Percentiles rank a stretch among this genome's conserved stretches.
These are phyloP conservation scores for Pagrus major DNA, from an alignment of 2,113 vertebrate genomes.

Conservation along the genomic window DNA sequence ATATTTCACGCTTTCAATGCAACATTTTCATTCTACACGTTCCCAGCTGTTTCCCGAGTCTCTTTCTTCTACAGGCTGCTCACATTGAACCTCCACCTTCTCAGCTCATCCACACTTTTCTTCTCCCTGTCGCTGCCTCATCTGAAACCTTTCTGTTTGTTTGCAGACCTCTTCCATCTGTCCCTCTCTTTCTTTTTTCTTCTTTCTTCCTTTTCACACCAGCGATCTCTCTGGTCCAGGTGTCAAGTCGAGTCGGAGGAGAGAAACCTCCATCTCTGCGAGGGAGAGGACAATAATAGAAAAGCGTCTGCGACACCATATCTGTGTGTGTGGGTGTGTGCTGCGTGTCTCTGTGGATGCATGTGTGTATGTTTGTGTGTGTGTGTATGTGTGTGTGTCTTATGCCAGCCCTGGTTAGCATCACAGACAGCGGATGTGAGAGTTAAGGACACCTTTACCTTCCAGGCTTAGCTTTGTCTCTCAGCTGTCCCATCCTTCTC, in stretches of 20 bases:
- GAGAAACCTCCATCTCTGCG: slow-evolving; percentile 17
- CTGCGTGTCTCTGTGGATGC: slow-evolving; percentile 4
- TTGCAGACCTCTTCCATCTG: not conserved
- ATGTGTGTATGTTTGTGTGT: slow-evolving; percentile 26
- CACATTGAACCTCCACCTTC: not conserved
- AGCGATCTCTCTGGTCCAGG: slow-evolving; percentile 37
- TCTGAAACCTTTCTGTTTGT: slow-evolving; percentile 10
- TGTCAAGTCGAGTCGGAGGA: slow-evolving; percentile 48
- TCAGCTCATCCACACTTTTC: slow-evolving; percentile 8
- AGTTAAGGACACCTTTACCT: slow-evolving; percentile 83
- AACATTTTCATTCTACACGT: not conserved
- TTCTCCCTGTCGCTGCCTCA: not conserved
- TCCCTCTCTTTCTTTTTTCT: not conserved
- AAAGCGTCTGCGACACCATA: slow-evolving; percentile 57
- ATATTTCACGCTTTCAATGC: not conserved
- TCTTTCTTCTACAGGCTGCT: slow-evolving; percentile 1
- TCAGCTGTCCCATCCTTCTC: slow-evolving; percentile 56
- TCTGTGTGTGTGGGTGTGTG: slow-evolving; percentile 41
- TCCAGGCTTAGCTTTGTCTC: slow-evolving; percentile 74
- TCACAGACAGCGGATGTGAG: slow-evolving; percentile 65
- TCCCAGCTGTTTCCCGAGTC: not conserved
- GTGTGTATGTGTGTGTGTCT: slow-evolving; percentile 56
- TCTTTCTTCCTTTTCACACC: slow-evolving; percentile 28
- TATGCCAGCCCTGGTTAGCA: slow-evolving; percentile 71
- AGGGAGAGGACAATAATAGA: slow-evolving; percentile 54